Evolutionary conservation across 2,113 vertebrate species (phyloP), one percentile per base, ranked within the genome.

Genomic region (Buteo buteo): DNA sequence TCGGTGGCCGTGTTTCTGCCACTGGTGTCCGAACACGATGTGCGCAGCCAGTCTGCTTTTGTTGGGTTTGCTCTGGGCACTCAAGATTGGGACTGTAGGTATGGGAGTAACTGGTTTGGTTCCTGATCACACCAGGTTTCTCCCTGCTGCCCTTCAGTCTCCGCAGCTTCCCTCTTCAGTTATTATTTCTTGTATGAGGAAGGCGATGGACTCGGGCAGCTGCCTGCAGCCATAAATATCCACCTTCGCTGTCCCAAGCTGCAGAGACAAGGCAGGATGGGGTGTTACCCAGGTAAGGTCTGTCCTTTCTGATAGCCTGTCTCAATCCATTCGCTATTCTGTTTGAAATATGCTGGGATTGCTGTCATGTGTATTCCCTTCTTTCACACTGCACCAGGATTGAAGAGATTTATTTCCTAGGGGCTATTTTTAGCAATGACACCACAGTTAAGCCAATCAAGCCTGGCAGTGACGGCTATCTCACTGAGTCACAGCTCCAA

Each of bases 1-100:
- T 62, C 17, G 0, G 45, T 10, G 71, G 21, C 31, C 3, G 2
- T 10, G 34, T 13, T 34, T 49, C 54, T 79, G 71, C 42, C 42
- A 3, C 4, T 6, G n/a, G 24, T 34, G n/a, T 15, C 34, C 3
- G 16, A 10, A 3, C 6, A 1, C 0, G 1, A 11, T 20, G 62
- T 3, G 44, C 7, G 5, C 9, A 24, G 24, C 54, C 52, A 7
- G 42, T 10, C 38, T 77, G n/a, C 25, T 55, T 8, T 44, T 11
- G 2, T 3, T 28, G 67, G 44, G 9, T 71, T 55, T 72, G 45
- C 36, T 61, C 38, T 13, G 34, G 4, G 9, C 3, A 0, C 19
- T 21, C 3, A 6, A 45, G 1, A 26, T 15, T 66, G 18, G 49
- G 34, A 3, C 36, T 36, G 19, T 7, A 42, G 49, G 10, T 13